Base-by-base conservation (phyloP, 1,140 invertebrate species). In the Leptinotarsa lineolata region DNA sequence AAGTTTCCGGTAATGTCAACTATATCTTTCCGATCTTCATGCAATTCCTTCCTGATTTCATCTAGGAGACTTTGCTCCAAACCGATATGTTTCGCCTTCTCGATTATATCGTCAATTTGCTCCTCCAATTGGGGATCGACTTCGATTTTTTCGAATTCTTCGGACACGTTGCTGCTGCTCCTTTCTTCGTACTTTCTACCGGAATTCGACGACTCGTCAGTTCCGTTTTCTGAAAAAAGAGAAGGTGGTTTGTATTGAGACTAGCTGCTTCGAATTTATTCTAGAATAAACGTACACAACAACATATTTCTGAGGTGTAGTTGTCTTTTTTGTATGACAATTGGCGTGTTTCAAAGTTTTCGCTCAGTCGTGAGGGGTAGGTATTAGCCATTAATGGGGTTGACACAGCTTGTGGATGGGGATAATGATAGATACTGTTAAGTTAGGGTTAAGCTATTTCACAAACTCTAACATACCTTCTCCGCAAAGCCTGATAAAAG, bases 281-380 rank as follows among this genome's bases (percentile, higher is more conserved):
- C 76, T 79, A 77, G 76, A 79, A 79, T 79, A 79, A 79, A 79
- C 73, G 20, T 68, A 22, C 22, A 73, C 22, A 72, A 73, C 22
- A 72, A 72, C 22, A 72, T 18, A 8, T 48, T 30, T 39, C 45
- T 45, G 24, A 72, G 22, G 15, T 16, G 30, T 18, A 18, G 4
- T 65, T 20, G 24, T 58, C 13, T 58, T 39, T 68, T 59, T 73
- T 65, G 60, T 61, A 59, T 64, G 64, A 61, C 48, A 60, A 73
- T 65, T 20, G 54, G 66, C 22, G 58, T 72, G 65, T 46, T 58
- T 66, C 63, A 68, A 58, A 73, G 58, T 65, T 54, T 59, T 68
- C 15, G 16, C n/a, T 15, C 22, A 11, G 48, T 18, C 16, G 63
- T 72, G 18, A 2, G 30, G 30, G 30, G 8, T 2, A 8, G 8